These are phyloP conservation scores for Zaprionus obscuricornis DNA, from an alignment of 2,888 invertebrate genomes.

Conservation along the genomic window DNA sequence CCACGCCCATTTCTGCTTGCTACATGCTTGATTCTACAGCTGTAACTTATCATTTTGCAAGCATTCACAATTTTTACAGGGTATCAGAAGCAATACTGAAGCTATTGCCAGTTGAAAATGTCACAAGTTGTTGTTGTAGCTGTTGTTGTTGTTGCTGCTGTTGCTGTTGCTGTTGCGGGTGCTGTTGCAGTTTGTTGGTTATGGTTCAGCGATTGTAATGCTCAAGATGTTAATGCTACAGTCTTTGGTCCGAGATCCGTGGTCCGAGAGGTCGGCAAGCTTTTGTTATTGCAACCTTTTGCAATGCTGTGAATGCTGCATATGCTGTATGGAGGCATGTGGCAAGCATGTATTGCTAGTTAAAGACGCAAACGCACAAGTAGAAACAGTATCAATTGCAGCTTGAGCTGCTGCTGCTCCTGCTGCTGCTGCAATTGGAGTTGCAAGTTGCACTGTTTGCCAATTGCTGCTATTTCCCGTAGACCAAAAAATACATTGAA, in stretches of 20 bases:
- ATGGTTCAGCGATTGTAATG: constrained; percentile 60
- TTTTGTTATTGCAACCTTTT: constrained; percentile 6
- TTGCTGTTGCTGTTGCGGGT: constrained; percentile 10
- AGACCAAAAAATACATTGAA: constrained; percentile 74
- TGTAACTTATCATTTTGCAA: too few species aligned
- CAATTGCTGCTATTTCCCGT: constrained; percentile 74
- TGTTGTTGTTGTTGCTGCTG: constrained; percentile 15
- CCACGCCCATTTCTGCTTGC: too few species aligned
- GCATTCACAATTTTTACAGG: too few species aligned
- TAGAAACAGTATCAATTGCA: constrained; percentile 1
- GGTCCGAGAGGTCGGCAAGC: too few species aligned
- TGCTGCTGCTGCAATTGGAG: background rate
- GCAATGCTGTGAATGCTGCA: constrained; percentile 19
- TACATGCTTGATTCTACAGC: too few species aligned
- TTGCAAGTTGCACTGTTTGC: constrained; percentile 51
- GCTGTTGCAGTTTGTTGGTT: constrained; percentile 25
- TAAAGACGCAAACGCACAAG: constrained; percentile 32
- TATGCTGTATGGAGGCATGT: constrained; percentile 12
- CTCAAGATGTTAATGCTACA: constrained; percentile 52
- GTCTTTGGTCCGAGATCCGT: constrained; percentile 10
- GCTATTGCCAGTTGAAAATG: background rate
- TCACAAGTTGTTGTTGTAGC: constrained; percentile 1
- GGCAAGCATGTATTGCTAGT: constrained; percentile 22
- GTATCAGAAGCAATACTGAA: too few species aligned
- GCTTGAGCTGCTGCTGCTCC: background rate